Evolutionary conservation across 2,113 vertebrate genomes (phyloP), one percentile per base, ranked within the genome.

Genomic region (Ploceus nigricollis): DNA sequence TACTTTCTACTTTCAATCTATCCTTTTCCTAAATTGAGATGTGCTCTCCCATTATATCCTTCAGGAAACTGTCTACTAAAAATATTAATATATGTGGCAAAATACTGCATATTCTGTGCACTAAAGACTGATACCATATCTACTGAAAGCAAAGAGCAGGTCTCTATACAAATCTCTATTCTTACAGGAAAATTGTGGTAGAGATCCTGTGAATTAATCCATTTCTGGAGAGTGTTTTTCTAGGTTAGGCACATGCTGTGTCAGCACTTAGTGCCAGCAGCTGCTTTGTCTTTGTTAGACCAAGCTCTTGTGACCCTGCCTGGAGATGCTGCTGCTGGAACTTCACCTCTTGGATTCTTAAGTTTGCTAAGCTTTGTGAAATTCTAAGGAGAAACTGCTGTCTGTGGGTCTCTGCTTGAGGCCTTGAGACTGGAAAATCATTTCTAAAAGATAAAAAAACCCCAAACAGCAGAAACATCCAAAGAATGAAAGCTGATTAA

Each of bases 261-360:
- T 37, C 40, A 92, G 57, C 48, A 28, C 17, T 31, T 2, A 31
- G 42, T 33, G 37, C 64, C 66, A 70, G 64, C 35, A 54, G 35
- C 45, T 54, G 18, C 66, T 89, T 37, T 58, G 45, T 60, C 61
- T 76, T 35, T 3, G 0, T 20, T 48, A 23, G 23, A 63, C 40
- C 31, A 12, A 79, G 54, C 25, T 58, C 6, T 21, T 68, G 37
- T 45, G 69, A 57, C 23, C 31, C 44, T 90, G 75, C n/a, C 87
- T 81, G 63, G 45, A 87, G 81, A 35, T 81, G 71, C 86, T 72
- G 69, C 77, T 78, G 82, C 75, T 80, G 57, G 61, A 76, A 44
- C 58, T 44, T n/a, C 3, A 0, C 18, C 58, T 4, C 2, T 4
- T 28, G 35, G 19, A 22, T 35, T 48, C n/a, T 20, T 5, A 9